Base-by-base conservation (phyloP, 2,888 invertebrate species). In the Orchestes rusci region DNA sequence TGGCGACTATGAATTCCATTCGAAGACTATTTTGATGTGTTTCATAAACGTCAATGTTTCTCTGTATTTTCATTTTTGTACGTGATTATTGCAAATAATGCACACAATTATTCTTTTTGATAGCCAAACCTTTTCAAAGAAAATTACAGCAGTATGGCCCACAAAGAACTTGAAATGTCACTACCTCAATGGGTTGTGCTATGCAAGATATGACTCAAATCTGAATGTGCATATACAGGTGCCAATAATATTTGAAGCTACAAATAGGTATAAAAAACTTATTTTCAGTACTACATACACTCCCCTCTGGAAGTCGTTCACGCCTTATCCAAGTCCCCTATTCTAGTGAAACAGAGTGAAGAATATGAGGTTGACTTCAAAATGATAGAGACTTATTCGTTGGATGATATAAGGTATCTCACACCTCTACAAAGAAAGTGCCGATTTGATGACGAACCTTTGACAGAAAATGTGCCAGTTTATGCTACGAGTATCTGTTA, bases 401-500 rank as follows among this genome's bases (percentile, higher is more conserved):
- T 73, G 0, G 52, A 57, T 1, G 71, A 72, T 0, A 69, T 77
- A 4, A 59, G 69, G 30, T 65, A 64, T 1, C 59, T 78, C 19
- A 53, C 61, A 1, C 71, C 75, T 0, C 53, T 59, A 3, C 69
- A 77, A 27, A 61, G 78, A 12, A 66, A 70, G 0, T 79, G 79
- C 45, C 61, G 73, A n/a, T 78, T 74, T 53, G 70, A 70, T 19
- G 70, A 75, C 46, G 77, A 77, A 55, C 72, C 75, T 0, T 30
- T 61, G 1, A 53, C 50, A 0, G 40, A 43, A 0, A 61, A 68
- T 2, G 54, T 67, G 1, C 65, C 74, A 60, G 71, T 74, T 1
- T 79, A 77, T 59, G 77, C 77, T 54, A 72, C 71, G 0, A 73
- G 73, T 42, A 68, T 74, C 1, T 80, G 80, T 52, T 70, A 74